Base-by-base conservation (phyloP, 2,888 invertebrate genomes). In the Bombylius discolor region DNA sequence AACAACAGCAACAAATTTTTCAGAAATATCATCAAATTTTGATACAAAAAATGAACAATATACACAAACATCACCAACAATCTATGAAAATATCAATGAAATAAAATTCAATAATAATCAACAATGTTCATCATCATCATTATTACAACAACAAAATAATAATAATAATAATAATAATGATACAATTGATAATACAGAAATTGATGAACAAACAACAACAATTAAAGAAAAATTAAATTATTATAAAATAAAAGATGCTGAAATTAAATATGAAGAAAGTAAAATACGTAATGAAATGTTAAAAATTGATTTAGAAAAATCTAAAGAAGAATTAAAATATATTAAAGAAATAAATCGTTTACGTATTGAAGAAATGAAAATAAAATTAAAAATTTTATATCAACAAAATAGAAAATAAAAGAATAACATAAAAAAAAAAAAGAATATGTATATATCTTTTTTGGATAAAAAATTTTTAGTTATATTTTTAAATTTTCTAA, bases 161-260 rank as follows among this genome's bases (percentile, higher is more conserved):
- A 1, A 11, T 8, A 7, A 11, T 7, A 5, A 5, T 42, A 5
- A 11, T 42, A 8, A 11, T 6, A 39, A 39, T 9, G 11, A 7
- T 5, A 42, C 12, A 11, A 8, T 9, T 55, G 23, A 23, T 23
- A 23, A 23, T 23, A 23, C 23, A 2, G 23, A 23, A 2, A 23
- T 23, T 23, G 23, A 23, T 23, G 23, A 23, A 23, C 23, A 23
- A 23, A 47, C 7, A 49, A 11, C 9, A 49, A 52, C 11, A 56
- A 51, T 1, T 44, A 71, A 71, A 51, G 70, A 72, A 57, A 68
- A 69, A 47, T 64, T 72, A 47, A 70, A 69, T 54, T 70, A 62
- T 58, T 68, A 70, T 42, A 68, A 67, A 50, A 60, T 72, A n/a
- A 70, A 70, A 58, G 73, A 73, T 60, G 70, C 70, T 4, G 72